Evolutionary conservation across 1,140 invertebrate genomes (phyloP).

Genomic region (Antheraea pernyi): DNA sequence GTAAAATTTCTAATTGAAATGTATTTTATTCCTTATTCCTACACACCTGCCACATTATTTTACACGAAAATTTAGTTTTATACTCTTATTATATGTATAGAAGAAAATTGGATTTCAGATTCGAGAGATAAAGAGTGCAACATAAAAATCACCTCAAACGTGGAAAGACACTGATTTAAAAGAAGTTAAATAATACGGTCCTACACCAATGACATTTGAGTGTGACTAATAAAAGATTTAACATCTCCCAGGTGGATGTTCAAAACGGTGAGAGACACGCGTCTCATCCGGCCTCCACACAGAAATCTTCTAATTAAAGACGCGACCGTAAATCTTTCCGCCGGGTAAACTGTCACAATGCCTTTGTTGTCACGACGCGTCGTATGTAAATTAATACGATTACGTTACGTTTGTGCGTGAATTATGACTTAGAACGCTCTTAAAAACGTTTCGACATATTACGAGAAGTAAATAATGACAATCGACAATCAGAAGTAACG

Average conservation of each 20-base stretch:
- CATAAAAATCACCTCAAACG: too few relatives aligned
- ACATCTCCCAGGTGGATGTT: not conserved
- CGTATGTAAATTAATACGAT: not conserved
- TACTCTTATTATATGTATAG: too few relatives aligned
- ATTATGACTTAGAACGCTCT: not conserved
- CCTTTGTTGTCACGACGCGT: not conserved
- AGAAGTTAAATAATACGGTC: not conserved
- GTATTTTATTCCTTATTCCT: too few relatives aligned
- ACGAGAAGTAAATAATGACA: too few relatives aligned
- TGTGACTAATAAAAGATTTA: conserved; percentile 1
- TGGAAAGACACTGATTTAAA: not conserved
- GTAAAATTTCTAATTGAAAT: too few relatives aligned
- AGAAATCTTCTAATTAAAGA: not conserved
- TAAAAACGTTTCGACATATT: too few relatives aligned
- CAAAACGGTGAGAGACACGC: not conserved
- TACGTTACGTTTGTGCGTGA: not conserved
- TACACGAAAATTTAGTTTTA: too few relatives aligned
- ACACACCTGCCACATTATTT: too few relatives aligned
- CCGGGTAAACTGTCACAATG: not conserved
- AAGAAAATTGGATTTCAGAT: too few relatives aligned
- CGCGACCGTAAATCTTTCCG: not conserved
- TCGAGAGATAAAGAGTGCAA: too few relatives aligned
- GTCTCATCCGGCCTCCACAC: not conserved
- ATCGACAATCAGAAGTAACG: too few relatives aligned
- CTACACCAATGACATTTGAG: not conserved